These are phyloP conservation scores for Eulacestoma nigropectus DNA, from an alignment of 2,113 vertebrate species.

Conservation along the genomic window DNA sequence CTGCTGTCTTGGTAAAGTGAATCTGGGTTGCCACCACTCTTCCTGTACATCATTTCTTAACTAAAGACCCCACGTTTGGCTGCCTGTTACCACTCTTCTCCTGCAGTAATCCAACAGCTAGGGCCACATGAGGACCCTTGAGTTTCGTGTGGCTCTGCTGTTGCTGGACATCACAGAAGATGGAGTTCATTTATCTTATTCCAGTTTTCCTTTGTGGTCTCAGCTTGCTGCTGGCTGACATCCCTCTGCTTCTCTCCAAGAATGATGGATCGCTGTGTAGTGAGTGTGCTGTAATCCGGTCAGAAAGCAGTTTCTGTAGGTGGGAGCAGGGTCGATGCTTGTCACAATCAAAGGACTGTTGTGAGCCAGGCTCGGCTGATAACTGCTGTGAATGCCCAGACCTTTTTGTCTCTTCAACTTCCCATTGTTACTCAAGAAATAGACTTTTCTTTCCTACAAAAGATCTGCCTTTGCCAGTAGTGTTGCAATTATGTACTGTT, in stretches of 20 bases:
- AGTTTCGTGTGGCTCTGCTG: neutral
- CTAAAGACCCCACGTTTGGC: neutral
- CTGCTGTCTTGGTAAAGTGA: neutral
- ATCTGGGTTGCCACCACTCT: neutral
- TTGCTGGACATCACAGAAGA: neutral
- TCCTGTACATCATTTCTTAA: neutral
- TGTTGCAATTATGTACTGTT: slow-evolving; percentile 1
- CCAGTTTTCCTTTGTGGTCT: neutral
- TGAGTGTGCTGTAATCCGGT: neutral
- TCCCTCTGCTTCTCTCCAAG: neutral
- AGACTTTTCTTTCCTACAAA: neutral
- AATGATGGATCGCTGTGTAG: neutral
- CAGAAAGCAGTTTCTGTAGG: neutral
- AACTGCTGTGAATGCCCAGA: neutral
- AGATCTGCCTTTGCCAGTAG: neutral
- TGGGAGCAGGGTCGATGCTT: neutral
- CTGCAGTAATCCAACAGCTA: neutral
- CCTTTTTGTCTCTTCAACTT: neutral
- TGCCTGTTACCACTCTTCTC: neutral
- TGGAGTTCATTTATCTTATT: neutral
- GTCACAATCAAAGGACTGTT: neutral
- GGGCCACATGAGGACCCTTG: neutral
- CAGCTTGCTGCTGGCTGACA: slow-evolving; percentile 2
- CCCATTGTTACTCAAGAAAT: neutral
- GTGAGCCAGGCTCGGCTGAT: neutral